Conservation (phyloP, 2,113 vertebrate species). For the Callipepla squamata region DNA sequence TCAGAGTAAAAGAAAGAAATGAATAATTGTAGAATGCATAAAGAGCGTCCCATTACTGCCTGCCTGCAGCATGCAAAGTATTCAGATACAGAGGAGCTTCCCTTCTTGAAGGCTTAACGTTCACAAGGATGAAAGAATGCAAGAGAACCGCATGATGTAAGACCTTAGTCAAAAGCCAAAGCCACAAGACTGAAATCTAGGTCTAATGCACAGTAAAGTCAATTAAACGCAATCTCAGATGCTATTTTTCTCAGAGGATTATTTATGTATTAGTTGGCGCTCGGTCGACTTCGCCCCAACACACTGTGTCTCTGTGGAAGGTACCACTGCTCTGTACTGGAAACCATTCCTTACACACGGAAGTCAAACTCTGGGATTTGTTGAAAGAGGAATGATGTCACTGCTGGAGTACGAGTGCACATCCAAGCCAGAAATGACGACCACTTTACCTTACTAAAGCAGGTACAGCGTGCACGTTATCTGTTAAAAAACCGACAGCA, state of each 20-base stretch:
- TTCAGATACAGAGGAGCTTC: background rate
- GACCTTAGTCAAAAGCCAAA: slow-evolving; percentile 31
- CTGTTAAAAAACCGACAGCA: background rate
- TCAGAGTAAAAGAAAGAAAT: background rate
- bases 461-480: background rate
- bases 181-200: slow-evolving; percentile 31
- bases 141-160: slow-evolving; percentile 2
- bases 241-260: background rate
- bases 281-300: background rate
- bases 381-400: background rate
- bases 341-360: background rate
- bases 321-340: background rate
- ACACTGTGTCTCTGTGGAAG: background rate
- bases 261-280: background rate
- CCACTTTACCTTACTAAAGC: background rate
- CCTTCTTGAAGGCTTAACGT: background rate
- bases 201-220: slow-evolving; percentile 54
- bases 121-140: slow-evolving; percentile 17
- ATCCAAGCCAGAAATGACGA: background rate
- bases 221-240: slow-evolving; percentile 22
- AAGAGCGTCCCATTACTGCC: background rate
- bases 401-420: background rate
- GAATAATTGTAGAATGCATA: background rate
- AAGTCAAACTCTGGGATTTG: background rate
- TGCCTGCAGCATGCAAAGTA: background rate